A percentile compares a stretch with the other conserved stretches of the same genome.
phyloP scores from a whole-genome alignment of 1,140 invertebrate genomes.

The Drosophila baimaii region DNA sequence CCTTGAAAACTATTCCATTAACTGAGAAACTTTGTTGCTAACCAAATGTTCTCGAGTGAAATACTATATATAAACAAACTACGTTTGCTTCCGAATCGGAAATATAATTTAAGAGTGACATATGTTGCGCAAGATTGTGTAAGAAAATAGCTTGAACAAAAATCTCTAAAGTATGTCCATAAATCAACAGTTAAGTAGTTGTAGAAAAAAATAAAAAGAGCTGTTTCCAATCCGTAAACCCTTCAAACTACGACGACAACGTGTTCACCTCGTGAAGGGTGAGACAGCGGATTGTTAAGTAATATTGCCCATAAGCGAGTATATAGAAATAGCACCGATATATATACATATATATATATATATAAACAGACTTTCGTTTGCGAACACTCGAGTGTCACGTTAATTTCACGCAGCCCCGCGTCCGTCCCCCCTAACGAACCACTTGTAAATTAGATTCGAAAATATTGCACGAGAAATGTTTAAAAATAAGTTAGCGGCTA shows the following conservation, averaged over 20 bases:
- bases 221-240: constrained; percentile 7
- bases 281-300: constrained; percentile 22
- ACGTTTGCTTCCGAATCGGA: neutral
- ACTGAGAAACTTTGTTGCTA: neutral
- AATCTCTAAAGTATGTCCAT: neutral
- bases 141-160: neutral
- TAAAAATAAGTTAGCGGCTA: constrained; percentile 63
- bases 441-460: constrained; percentile 70
- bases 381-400: constrained; percentile 60
- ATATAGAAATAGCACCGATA: constrained; percentile 5
- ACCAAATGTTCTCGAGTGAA: neutral
- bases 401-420: constrained; percentile 60
- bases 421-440: neutral
- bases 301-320: constrained; percentile 21
- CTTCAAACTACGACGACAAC: constrained; percentile 23
- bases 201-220: neutral
- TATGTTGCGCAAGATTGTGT: neutral
- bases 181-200: constrained; percentile 3
- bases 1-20: neutral
- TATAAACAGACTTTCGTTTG: constrained; percentile 14
- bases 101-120: neutral
- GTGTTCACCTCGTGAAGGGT: constrained; percentile 25
- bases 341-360: neutral
- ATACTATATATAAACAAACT: neutral
- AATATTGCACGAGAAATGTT: constrained; percentile 73